phyloP scores from a whole-genome alignment of 2,113 vertebrate genomes.

The Sander vitreus region DNA sequence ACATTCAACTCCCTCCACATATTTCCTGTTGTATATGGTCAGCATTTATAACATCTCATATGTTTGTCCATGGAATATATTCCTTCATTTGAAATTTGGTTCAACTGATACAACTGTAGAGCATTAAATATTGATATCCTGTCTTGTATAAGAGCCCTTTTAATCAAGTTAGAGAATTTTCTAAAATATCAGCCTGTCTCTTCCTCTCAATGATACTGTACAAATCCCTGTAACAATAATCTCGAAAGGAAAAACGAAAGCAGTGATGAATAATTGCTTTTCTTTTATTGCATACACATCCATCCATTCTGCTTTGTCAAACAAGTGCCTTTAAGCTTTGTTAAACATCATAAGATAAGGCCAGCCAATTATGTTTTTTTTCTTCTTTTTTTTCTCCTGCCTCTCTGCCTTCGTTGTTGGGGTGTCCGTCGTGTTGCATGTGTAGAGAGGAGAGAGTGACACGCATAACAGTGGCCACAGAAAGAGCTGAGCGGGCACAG shows the following conservation, averaged over 20 bases:
- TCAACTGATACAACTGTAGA: constrained; percentile 48
- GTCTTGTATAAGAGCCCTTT: constrained; percentile 57
- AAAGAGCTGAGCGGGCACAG: constrained; percentile 84
- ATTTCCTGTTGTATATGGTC: constrained; percentile 57
- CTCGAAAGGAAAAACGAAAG: constrained; percentile 35
- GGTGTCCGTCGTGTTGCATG: constrained; percentile 51
- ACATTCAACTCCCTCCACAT: constrained; percentile 26
- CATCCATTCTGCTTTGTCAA: constrained; percentile 44
- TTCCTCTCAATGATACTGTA: constrained; percentile 21
- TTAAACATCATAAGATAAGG: constrained; percentile 66
- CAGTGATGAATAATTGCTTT: constrained; percentile 58
- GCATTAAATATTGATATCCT: constrained; percentile 74
- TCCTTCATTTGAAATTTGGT: constrained; percentile 53
- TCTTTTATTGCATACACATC: constrained; percentile 58
- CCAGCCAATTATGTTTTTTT: constrained; percentile 44
- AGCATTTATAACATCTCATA: constrained; percentile 54
- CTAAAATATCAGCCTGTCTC: constrained; percentile 39
- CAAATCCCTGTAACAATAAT: constrained; percentile 46
- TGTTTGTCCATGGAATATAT: constrained; percentile 52
- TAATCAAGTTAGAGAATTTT: constrained; percentile 65
- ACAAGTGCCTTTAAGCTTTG: constrained; percentile 52
- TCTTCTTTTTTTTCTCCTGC: background rate
- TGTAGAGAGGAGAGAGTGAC: constrained; percentile 66
- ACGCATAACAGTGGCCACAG: constrained; percentile 78
- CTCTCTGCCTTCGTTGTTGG: constrained; percentile 12